Evolutionary conservation across 1,140 invertebrate species (phyloP).

Genomic region (Seison nebaliae): DNA sequence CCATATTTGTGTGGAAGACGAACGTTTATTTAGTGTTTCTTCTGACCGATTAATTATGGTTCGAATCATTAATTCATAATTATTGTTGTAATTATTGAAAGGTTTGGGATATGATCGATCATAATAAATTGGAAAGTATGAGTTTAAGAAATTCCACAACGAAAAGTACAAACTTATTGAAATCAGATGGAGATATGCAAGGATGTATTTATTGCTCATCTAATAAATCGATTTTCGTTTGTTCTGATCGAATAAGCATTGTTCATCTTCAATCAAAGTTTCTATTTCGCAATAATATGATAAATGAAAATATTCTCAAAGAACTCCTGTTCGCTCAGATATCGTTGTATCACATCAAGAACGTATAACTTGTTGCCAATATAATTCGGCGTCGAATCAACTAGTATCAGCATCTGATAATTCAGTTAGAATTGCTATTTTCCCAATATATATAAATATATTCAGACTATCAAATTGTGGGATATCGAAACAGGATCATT

Average conservation of each 20-base stretch:
- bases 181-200: slow-evolving; percentile 25
- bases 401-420: slow-evolving; percentile 25
- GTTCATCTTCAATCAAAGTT: slow-evolving; percentile 21
- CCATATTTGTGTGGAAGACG: slow-evolving; percentile 24
- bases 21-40: slow-evolving; percentile 27
- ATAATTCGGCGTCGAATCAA: slow-evolving; percentile 25
- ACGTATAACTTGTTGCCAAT: slow-evolving; percentile 23
- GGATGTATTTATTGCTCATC: slow-evolving; percentile 22
- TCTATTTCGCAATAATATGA: neutral
- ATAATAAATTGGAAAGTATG: slow-evolving; percentile 24
- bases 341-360: slow-evolving; percentile 26
- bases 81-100: slow-evolving; percentile 11
- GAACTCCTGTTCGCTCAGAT: slow-evolving; percentile 21
- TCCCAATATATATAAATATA: neutral
- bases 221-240: slow-evolving; percentile 22
- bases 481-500: slow-evolving; percentile 25
- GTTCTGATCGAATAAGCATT: slow-evolving; percentile 24
- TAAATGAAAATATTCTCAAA: slow-evolving; percentile 15
- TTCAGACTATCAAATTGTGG: slow-evolving; percentile 18
- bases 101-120: slow-evolving; percentile 28
- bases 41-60: slow-evolving; percentile 28
- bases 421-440: slow-evolving; percentile 19
- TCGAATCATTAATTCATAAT: too few species aligned
- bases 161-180: slow-evolving; percentile 27
- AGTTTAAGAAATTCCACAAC: too few species aligned